A percentile compares a stretch with the other conserved stretches of the same genome.
phyloP scores from a whole-genome alignment of 2,113 vertebrate genomes.

The Cygnus buccinator region DNA sequence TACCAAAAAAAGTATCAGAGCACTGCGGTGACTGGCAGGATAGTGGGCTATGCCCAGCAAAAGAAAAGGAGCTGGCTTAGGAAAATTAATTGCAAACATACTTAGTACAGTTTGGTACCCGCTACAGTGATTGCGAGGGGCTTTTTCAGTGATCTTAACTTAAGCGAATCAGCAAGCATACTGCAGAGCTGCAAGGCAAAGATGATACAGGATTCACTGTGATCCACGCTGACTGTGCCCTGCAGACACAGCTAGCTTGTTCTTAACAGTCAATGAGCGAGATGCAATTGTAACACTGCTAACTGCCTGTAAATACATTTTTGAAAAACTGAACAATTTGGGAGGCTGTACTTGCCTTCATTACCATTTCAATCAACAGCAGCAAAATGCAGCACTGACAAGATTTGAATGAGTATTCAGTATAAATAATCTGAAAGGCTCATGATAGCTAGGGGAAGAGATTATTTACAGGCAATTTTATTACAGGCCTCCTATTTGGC shows the following conservation, averaged over 20 bases:
- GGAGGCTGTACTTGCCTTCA: conserved; percentile 22
- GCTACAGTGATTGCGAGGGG: background rate
- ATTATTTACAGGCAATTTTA: conserved; percentile 31
- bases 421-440: conserved; percentile 29
- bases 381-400: conserved; percentile 43
- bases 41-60: background rate
- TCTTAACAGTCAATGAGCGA: conserved; percentile 9
- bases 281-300: conserved; percentile 17
- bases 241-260: background rate
- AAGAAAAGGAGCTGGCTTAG: background rate
- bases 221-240: background rate
- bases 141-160: background rate
- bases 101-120: background rate
- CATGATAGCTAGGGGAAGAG: background rate
- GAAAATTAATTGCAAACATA: background rate
- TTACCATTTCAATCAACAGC: conserved; percentile 58
- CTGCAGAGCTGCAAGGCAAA: background rate
- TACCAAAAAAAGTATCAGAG: background rate
- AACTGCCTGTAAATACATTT: conserved; percentile 29
- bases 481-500: conserved; percentile 3
- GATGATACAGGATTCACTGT: background rate
- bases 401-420: conserved; percentile 33
- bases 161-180: background rate
- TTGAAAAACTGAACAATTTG: background rate
- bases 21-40: background rate